Percentiles rank a stretch among this genome's conserved stretches.
Evolutionary conservation across 2,888 invertebrate genomes (phyloP).

Genomic region (Augiades crinisus): DNA sequence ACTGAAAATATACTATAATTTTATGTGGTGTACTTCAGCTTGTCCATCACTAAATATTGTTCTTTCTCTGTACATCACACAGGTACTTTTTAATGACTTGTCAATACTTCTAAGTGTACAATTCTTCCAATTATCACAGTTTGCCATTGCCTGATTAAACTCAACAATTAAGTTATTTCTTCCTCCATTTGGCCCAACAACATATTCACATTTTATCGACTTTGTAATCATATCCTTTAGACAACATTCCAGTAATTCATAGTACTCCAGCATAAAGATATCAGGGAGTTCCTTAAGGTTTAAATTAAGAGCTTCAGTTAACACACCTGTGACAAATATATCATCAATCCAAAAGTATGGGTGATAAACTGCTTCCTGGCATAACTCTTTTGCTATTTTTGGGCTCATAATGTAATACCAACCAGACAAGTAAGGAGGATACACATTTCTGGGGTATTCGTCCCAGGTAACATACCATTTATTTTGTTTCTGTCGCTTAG

Average conservation of each 20-base stretch:
- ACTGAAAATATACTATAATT: background rate
- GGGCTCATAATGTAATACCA: conserved; percentile 92
- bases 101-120: conserved; percentile 74
- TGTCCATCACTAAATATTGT: conserved; percentile 53
- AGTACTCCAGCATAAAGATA: conserved; percentile 85
- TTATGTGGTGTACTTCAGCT: conserved; percentile 18
- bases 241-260: conserved; percentile 88
- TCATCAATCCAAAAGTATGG: conserved; percentile 96
- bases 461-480: conserved; percentile 90
- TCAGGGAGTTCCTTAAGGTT: conserved; percentile 79
- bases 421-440: conserved; percentile 90
- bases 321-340: conserved; percentile 90
- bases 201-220: conserved; percentile 84
- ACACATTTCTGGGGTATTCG: conserved; percentile 83
- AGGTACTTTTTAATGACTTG: conserved; percentile 80
- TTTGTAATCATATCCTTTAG: conserved; percentile 81
- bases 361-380: conserved; percentile 74
- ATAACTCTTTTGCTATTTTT: conserved; percentile 80
- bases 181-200: conserved; percentile 90
- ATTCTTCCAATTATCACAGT: conserved; percentile 75
- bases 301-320: conserved; percentile 82
- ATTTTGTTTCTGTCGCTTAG: conserved; percentile 84
- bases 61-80: conserved; percentile 74
- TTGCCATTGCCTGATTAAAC: conserved; percentile 82
- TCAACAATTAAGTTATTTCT: conserved; percentile 85